Evolutionary conservation across 2,797 vertebrate species (phyloP).

Genomic region (Microhierax caerulescens): DNA sequence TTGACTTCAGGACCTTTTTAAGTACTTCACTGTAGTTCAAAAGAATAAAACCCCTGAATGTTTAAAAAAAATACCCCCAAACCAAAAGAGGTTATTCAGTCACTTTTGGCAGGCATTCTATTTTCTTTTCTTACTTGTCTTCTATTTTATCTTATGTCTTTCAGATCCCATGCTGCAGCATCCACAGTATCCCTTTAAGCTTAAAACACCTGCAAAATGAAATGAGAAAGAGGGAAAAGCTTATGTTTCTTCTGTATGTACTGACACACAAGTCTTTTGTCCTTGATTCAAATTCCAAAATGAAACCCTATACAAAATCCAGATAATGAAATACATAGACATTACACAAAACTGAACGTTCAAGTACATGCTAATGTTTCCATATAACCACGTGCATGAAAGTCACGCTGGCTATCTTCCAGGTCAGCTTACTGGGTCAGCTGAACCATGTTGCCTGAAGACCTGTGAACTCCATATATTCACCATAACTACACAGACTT

Average conservation of each 20-base stretch:
- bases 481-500: neutral
- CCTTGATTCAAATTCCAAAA: neutral
- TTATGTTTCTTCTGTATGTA: neutral
- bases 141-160: neutral
- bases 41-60: neutral
- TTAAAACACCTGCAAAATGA: neutral
- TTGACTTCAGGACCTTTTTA: neutral
- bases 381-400: accelerated
- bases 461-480: neutral
- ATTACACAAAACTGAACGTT: neutral
- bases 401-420: neutral
- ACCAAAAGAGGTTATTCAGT: neutral
- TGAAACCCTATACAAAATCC: neutral
- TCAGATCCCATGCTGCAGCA: neutral
- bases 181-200: neutral
- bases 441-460: neutral
- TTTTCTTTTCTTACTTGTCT: neutral
- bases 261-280: neutral
- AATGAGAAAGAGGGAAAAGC: neutral
- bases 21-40: neutral
- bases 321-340: neutral
- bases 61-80: neutral
- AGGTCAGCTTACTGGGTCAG: neutral
- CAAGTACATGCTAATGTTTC: neutral
- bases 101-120: neutral